Evolutionary conservation across 2,888 invertebrate genomes (phyloP).

Genomic region (Caenorhabditis auriculariae): DNA sequence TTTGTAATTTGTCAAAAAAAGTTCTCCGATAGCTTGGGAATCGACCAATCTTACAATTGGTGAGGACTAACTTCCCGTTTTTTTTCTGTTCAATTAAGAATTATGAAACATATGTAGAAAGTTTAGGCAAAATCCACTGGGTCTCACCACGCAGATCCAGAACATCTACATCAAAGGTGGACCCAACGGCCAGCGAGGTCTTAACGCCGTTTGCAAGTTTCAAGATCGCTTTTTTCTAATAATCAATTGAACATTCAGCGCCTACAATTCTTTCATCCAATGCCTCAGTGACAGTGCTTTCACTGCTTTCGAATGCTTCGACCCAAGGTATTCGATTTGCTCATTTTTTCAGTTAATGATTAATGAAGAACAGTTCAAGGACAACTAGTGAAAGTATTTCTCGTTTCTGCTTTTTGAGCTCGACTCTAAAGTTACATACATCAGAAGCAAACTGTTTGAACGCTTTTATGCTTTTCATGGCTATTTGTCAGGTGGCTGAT

Average conservation of each 20-base stretch:
- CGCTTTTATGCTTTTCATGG: no score
- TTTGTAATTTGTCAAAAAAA: slow-evolving; percentile 26
- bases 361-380: slow-evolving; percentile 4
- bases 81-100: no score
- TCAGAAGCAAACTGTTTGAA: no score
- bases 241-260: slow-evolving; percentile 11
- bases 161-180: slow-evolving; percentile 37
- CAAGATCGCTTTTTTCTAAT: background rate
- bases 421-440: no score
- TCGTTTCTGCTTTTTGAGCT: no score
- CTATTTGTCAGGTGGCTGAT: slow-evolving; percentile 12
- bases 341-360: slow-evolving; percentile 1
- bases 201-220: slow-evolving; percentile 39
- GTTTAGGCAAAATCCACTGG: slow-evolving; percentile 33
- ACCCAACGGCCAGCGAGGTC: slow-evolving; percentile 15
- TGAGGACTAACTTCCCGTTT: no score
- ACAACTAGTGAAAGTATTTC: no score
- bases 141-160: slow-evolving; percentile 33
- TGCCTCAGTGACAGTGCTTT: slow-evolving; percentile 25
- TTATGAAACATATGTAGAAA: no score
- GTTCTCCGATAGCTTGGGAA: slow-evolving; percentile 22
- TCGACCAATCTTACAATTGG: slow-evolving; percentile 23
- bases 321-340: slow-evolving; percentile 6
- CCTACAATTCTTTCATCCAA: slow-evolving; percentile 34
- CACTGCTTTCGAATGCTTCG: slow-evolving; percentile 33